These are phyloP conservation scores for Nyctereutes procyonoides DNA, from an alignment of 2,113 vertebrate genomes.

Conservation along the genomic window DNA sequence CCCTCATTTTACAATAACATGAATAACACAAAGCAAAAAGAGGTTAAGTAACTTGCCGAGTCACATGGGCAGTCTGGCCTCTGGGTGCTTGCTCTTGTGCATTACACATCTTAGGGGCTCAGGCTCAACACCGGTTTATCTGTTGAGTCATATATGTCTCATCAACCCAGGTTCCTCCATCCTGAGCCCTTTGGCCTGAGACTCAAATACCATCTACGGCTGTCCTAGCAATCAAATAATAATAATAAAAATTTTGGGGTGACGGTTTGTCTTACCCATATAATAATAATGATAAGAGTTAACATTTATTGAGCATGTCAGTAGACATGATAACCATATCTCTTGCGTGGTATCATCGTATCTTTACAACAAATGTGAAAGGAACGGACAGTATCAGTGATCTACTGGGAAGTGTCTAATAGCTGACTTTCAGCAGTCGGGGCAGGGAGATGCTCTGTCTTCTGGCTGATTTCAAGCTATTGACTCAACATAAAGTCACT, in stretches of 20 bases:
- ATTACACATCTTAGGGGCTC: background rate
- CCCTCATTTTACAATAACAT: background rate
- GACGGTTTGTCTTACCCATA: background rate
- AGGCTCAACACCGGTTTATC: background rate
- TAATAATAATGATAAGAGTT: background rate
- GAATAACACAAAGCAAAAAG: background rate
- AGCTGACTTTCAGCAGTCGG: background rate
- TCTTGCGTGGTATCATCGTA: background rate
- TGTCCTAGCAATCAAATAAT: background rate
- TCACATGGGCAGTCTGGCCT: background rate
- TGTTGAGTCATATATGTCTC: background rate
- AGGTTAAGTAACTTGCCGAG: background rate
- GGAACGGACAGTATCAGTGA: background rate
- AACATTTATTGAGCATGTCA: background rate
- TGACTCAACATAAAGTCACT: no score
- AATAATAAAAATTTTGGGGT: background rate
- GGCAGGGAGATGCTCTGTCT: background rate
- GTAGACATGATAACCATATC: background rate
- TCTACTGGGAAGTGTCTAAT: background rate
- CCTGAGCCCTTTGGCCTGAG: background rate
- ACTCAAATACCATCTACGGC: background rate
- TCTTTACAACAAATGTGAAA: background rate
- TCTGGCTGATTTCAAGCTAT: background rate
- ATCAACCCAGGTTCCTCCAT: background rate
- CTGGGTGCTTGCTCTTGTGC: background rate